Conservation (phyloP, 2,113 vertebrate species). For the Syrmaticus mikado region DNA sequence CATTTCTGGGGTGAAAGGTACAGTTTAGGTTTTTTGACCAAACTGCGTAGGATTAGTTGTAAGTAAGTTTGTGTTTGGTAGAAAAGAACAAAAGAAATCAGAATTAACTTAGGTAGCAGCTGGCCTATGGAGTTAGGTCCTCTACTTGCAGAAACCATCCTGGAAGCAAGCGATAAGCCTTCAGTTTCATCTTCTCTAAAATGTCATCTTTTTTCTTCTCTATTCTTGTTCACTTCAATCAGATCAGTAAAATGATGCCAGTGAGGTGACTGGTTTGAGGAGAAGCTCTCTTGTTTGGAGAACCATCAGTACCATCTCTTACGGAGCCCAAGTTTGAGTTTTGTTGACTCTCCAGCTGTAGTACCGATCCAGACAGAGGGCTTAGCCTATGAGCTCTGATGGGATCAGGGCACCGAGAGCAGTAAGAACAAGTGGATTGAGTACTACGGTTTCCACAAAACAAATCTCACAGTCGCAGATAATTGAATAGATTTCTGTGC, state of each 20-base stretch:
- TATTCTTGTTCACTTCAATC: fast-evolving
- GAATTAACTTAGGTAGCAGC: not conserved
- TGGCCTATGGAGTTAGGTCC: not conserved
- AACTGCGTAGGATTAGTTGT: not conserved
- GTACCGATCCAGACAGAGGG: not conserved
- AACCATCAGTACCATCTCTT: not conserved
- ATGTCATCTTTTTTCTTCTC: not conserved
- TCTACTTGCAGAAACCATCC: not conserved
- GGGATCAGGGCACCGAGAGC: not conserved
- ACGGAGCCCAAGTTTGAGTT: not conserved
- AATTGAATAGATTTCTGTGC: slow-evolving; percentile 49
- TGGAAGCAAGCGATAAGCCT: not conserved
- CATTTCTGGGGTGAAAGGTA: not conserved
- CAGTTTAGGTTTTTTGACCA: not conserved
- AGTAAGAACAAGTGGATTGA: not conserved
- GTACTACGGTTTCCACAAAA: slow-evolving; percentile 31
- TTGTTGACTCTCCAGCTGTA: not conserved
- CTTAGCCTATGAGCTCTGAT: not conserved
- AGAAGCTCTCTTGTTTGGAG: not conserved
- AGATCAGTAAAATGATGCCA: not conserved
- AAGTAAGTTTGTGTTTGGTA: not conserved
- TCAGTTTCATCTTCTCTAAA: not conserved
- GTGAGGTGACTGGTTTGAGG: not conserved
- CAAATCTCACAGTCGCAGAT: slow-evolving; percentile 10
- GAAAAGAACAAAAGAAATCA: not conserved